These are phyloP conservation scores for Myotis pilosus DNA, from an alignment of 2,797 vertebrate species.

Conservation along the genomic window DNA sequence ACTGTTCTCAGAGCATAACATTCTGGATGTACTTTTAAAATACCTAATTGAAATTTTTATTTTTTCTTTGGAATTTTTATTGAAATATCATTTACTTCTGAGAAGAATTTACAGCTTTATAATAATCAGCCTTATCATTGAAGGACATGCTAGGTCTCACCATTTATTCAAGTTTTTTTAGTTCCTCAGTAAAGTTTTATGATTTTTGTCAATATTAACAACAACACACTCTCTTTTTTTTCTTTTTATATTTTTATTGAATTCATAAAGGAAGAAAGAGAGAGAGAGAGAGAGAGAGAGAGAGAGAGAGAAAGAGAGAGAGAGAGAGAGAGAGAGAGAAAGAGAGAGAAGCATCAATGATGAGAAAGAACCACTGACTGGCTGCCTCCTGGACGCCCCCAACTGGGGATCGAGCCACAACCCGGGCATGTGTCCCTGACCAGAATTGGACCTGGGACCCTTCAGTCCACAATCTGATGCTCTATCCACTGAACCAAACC, in stretches of 20 bases:
- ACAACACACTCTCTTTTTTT: not conserved
- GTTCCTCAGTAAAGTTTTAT: not conserved
- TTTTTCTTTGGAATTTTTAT: not conserved
- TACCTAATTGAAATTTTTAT: not conserved
- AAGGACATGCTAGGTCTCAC: not conserved
- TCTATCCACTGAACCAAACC: too few relatives aligned
- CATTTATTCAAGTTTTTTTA: slow-evolving; percentile 21
- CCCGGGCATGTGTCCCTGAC: not conserved
- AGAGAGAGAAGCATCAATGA: not conserved
- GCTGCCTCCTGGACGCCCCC: not conserved
- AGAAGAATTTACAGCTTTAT: not conserved
- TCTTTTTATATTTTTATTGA: not conserved
- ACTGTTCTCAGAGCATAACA: not conserved
- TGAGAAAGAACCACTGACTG: too few relatives aligned
- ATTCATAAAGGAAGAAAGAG: not conserved
- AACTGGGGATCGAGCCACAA: not conserved
- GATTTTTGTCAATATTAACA: not conserved
- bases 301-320: not conserved
- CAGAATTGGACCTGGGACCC: not conserved
- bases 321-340: not conserved
- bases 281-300: not conserved
- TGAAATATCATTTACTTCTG: slow-evolving; percentile 5
- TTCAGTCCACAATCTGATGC: too few relatives aligned
- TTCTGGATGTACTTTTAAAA: not conserved
- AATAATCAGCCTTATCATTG: not conserved